Base-by-base conservation (phyloP, 2,113 vertebrate genomes). In the Hymenochirus boettgeri region DNA sequence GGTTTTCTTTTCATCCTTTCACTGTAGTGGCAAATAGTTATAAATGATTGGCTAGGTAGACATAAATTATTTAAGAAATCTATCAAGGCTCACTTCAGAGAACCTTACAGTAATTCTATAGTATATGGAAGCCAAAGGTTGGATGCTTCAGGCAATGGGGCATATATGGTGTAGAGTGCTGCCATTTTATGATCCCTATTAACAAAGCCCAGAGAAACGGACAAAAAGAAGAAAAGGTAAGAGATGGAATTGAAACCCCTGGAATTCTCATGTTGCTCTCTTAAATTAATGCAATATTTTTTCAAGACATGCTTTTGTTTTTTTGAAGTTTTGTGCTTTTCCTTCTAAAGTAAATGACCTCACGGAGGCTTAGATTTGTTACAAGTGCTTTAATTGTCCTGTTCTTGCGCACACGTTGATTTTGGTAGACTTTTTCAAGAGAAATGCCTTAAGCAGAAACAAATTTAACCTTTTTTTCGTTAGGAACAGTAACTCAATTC, bases 31-130 rank as follows among this genome's bases (percentile, higher is more conserved):
- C 12, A 7, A 12, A 33, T 7, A 7, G 17, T 37, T 29, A 50
- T 51, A 58, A 51, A 11, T 51, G 45, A 66, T 50, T 51, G 47
- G 22, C 33, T 37, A 67, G 66, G 70, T 74, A 78, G 80, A 82
- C 80, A 83, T 83, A 79, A 83, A 77, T 78, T 73, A 79, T 45
- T 48, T 75, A 74, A 73, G 75, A 78, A 70, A 77, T 76, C 78
- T 75, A 74, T 72, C 17, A 57, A 70, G 77, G 72, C 24, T 70
- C 71, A 77, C 77, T 72, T 63, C 0, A 1, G 9, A n/a, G 67
- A 55, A 9, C 70, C 52, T 57, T 66, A 51, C 72, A 70, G 76
- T 73, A 71, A 62, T 13, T 17, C 4, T 0, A 67, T 72, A 31
- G 67, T 64, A 10, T 29, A 0, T 0, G 27, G 26, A 59, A 13